Base-by-base conservation (phyloP, 1,140 invertebrate species). In the Caenorhabditis latens region DNA sequence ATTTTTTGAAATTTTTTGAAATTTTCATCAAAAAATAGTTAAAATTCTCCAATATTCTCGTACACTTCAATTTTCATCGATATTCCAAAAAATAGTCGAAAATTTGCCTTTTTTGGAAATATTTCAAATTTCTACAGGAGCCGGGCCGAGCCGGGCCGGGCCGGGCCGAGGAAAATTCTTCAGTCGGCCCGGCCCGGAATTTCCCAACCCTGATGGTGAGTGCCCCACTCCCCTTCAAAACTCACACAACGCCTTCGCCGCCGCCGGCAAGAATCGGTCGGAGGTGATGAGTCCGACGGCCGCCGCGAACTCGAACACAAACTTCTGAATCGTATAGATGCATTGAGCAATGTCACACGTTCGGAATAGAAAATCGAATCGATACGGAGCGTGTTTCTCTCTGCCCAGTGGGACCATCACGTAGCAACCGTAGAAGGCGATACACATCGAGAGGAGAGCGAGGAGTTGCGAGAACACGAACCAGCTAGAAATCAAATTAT, bases 381-480 rank as follows among this genome's bases (percentile, higher is more conserved):
- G 65, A 50, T 88, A 89, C 19, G 71, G 83, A 21, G 90, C 48
- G 32, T 84, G 82, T n/a, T 88, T 85, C 83, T 91, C 90, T 58
- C 90, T 88, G 32, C 91, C 91, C n/a, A 90, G 82, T 1, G 91
- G 91, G 16, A 92, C 90, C 46, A 91, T 87, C 61, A 91, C 90
- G 55, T 91, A 91, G 79, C 88, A 89, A 48, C 91, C 91, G 61
- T 91, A 91, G 55, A 90, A 92, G 5, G 91, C 91, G n/a, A 91
- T 61, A 50, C 91, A 90, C 61, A 91, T 87, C 1, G 91, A 91
- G 42, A 90, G 71, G 6, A 91, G 89, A 8, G 91, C 91, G 16
- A 90, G n/a, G 13, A 91, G 58, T 84, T 91, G 91, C 16, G 91
- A 91, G 21, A 90, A 82, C 84, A 91, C 86, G 71, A 92, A 92